Evolutionary conservation across 2,797 vertebrate species (phyloP), one percentile per base, ranked within the genome.

Genomic region (Acropternis orthonyx): DNA sequence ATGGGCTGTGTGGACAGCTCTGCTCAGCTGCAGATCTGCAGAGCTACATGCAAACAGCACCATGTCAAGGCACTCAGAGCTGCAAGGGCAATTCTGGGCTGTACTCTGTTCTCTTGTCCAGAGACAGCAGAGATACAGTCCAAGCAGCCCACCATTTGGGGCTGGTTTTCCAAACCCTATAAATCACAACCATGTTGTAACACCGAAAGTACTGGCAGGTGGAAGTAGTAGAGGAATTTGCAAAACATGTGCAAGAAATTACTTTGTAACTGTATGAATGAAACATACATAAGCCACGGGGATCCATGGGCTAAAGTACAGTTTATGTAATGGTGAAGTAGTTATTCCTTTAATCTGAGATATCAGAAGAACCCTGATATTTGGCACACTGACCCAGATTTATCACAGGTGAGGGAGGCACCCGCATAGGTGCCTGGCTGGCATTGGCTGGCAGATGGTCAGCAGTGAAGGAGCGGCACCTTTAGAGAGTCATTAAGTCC

Each of bases 301-400:
- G 73, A 80, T 52, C 79, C 32, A 1, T 9, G 84, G 72, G 78
- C 88, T 93, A 83, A 94, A 96, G 93, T 91, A 61, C 96, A 78
- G 58, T 58, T 96, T 92, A 93, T 93, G 91, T 96, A 88, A 85
- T 41, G 4, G 0, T 11, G 22, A 83, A 91, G 69, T 62, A 91
- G 62, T 54, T 86, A 32, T 18, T 89, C 73, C 90, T 89, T 95
- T 93, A 66, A 79, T 81, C 91, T 69, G 85, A 74, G 66, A 9
- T 94, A 95, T 72, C 85, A 80, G 83, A 77, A 87, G 89, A 95
- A 54, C 91, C 83, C 79, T 95, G 94, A 95, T 93, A 58, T 93
- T 93, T 95, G 92, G 69, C 94, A 96, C 91, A 95, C 91, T 96
- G 91, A 96, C 95, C 95, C 95, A 96, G 87, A 95, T 96, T 88